A percentile compares a stretch with the other conserved stretches of the same genome.
Conservation (phyloP, 1,140 invertebrate genomes). For the Drosophila insularis region DNA sequence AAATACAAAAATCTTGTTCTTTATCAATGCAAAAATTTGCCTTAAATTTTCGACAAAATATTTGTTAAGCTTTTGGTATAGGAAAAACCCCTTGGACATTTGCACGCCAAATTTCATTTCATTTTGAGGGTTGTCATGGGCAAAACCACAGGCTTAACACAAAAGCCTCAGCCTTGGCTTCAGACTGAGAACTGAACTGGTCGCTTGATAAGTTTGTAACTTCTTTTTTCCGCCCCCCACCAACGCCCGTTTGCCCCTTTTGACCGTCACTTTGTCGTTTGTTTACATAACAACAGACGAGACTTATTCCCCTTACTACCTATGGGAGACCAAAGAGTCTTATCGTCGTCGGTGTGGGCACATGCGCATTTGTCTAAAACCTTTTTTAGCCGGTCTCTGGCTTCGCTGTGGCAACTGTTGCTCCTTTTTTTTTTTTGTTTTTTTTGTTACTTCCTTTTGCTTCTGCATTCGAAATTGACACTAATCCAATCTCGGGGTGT, state of each 20-base stretch:
- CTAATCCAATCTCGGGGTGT: slow-evolving; percentile 50
- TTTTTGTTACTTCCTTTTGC: background rate
- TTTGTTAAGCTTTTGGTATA: background rate
- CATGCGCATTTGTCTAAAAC: slow-evolving; percentile 37
- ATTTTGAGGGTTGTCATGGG: slow-evolving; percentile 8
- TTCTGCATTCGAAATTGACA: slow-evolving; percentile 54
- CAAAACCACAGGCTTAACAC: slow-evolving; percentile 19
- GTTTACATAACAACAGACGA: slow-evolving; percentile 51
- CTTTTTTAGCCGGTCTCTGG: background rate
- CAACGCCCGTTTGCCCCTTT: background rate
- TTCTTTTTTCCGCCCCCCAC: background rate
- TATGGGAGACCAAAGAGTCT: background rate
- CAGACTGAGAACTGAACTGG: slow-evolving; percentile 5
- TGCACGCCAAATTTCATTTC: slow-evolving; percentile 27
- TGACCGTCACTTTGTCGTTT: slow-evolving; percentile 35
- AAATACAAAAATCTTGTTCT: background rate
- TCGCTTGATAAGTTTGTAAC: slow-evolving; percentile 2
- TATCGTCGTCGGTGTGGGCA: slow-evolving; percentile 36
- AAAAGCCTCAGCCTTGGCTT: slow-evolving; percentile 7
- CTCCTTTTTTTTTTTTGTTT: slow-evolving; percentile 31
- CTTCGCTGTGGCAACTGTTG: slow-evolving; percentile 45
- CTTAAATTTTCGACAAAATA: background rate
- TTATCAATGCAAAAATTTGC: background rate
- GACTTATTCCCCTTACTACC: background rate
- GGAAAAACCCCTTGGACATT: slow-evolving; percentile 15